Percentiles rank a stretch among this genome's conserved stretches.
Evolutionary conservation across 2,888 invertebrate genomes (phyloP).

Genomic region (Cheiracanthium punctorium): DNA sequence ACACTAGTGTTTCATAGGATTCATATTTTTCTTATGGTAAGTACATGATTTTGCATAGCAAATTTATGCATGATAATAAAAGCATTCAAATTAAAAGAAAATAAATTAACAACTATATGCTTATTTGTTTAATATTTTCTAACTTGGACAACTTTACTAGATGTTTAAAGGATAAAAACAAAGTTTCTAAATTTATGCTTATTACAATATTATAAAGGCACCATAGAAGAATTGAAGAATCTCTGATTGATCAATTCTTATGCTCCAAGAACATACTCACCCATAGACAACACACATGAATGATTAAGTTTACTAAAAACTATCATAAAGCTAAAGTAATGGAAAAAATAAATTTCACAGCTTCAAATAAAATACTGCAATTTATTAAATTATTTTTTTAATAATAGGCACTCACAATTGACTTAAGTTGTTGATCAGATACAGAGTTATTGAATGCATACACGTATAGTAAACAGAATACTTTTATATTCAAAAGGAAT

Average conservation of each 20-base stretch:
- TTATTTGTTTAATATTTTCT: too few species aligned
- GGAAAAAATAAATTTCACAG: not conserved
- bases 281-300: not conserved
- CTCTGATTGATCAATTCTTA: slow-evolving; percentile 4
- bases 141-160: too few species aligned
- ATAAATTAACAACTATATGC: too few species aligned
- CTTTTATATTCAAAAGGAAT: not conserved
- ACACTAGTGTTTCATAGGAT: not conserved
- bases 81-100: too few species aligned
- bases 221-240: slow-evolving; percentile 51
- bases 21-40: not conserved
- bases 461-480: not conserved
- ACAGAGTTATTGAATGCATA: not conserved
- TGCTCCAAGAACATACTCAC: not conserved
- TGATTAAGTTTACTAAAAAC: not conserved
- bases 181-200: slow-evolving; percentile 8
- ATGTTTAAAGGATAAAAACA: too few species aligned
- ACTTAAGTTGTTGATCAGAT: not conserved
- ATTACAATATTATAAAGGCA: slow-evolving; percentile 50
- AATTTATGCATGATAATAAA: not conserved
- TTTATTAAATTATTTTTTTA: not conserved
- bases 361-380: not conserved
- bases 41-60: not conserved
- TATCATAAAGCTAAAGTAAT: not conserved
- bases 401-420: not conserved